These are phyloP conservation scores for Diachasma alloeum DNA, from an alignment of 1,140 invertebrate species.

Conservation along the genomic window DNA sequence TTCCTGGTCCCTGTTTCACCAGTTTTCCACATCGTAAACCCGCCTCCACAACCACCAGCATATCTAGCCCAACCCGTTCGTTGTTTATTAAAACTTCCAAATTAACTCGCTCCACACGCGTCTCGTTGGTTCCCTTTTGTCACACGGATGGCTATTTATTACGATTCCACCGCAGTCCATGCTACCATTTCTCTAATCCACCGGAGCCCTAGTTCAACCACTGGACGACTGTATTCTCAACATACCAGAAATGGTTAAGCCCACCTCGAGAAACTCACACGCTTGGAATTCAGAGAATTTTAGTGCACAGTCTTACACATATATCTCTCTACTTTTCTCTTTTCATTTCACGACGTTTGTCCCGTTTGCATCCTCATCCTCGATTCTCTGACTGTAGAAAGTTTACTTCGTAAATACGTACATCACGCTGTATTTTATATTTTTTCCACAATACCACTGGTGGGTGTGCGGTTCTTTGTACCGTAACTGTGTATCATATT, in stretches of 20 bases:
- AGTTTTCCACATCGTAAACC: constrained; percentile 6
- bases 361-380: constrained; percentile 21
- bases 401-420: not conserved
- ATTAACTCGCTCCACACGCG: constrained; percentile 46
- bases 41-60: constrained; percentile 32
- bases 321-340: constrained; percentile 10
- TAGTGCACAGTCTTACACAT: constrained; percentile 35
- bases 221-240: constrained; percentile 15
- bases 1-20: not conserved
- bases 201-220: not conserved
- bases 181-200: not conserved
- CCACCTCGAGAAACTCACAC: constrained; percentile 4
- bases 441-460: not conserved
- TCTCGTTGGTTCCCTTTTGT: constrained; percentile 32
- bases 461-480: not conserved
- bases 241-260: constrained; percentile 27
- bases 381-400: not conserved
- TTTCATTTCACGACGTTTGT: not conserved
- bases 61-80: constrained; percentile 20
- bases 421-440: not conserved
- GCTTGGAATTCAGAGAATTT: constrained; percentile 9
- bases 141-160: constrained; percentile 39
- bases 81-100: constrained; percentile 56
- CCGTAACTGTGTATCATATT: not conserved
- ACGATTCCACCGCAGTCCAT: not conserved